Evolutionary conservation across 1,140 invertebrate species (phyloP).

Genomic region (Drosophila fuyamai): DNA sequence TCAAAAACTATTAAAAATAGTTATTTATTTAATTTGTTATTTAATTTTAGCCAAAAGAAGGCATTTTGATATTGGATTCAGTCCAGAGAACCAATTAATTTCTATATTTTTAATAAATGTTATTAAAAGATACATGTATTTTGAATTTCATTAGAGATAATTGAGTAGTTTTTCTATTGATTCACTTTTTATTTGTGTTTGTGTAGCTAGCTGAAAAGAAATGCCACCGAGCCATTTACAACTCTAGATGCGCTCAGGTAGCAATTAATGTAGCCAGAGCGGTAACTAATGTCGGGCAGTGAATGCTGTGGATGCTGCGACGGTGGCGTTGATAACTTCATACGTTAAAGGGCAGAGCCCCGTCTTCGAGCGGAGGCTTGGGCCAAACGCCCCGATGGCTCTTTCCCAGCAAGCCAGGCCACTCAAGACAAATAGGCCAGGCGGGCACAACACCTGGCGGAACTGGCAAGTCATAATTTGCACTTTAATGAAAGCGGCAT

Average conservation of each 20-base stretch:
- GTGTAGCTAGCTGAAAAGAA: not conserved
- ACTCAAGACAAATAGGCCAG: slow-evolving; percentile 79
- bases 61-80: not conserved
- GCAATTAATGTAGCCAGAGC: slow-evolving; percentile 69
- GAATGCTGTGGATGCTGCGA: slow-evolving; percentile 19
- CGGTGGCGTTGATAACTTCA: slow-evolving; percentile 76
- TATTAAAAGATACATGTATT: not conserved
- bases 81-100: not conserved
- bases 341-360: slow-evolving; percentile 63
- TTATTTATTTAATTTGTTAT: too few species aligned
- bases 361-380: not conserved
- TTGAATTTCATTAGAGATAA: too few species aligned
- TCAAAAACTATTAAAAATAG: too few species aligned
- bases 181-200: too few species aligned
- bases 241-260: slow-evolving; percentile 41
- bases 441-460: slow-evolving; percentile 78
- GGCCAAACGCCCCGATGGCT: slow-evolving; percentile 12
- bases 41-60: not conserved
- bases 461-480: slow-evolving; percentile 83
- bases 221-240: slow-evolving; percentile 53
- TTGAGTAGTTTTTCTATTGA: too few species aligned
- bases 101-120: not conserved
- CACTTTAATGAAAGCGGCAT: slow-evolving; percentile 81
- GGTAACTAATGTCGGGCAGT: slow-evolving; percentile 43
- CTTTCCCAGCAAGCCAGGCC: slow-evolving; percentile 27